These are phyloP conservation scores for Girardinichthys multiradiatus DNA, from an alignment of 2,113 vertebrate species.

Conservation along the genomic window DNA sequence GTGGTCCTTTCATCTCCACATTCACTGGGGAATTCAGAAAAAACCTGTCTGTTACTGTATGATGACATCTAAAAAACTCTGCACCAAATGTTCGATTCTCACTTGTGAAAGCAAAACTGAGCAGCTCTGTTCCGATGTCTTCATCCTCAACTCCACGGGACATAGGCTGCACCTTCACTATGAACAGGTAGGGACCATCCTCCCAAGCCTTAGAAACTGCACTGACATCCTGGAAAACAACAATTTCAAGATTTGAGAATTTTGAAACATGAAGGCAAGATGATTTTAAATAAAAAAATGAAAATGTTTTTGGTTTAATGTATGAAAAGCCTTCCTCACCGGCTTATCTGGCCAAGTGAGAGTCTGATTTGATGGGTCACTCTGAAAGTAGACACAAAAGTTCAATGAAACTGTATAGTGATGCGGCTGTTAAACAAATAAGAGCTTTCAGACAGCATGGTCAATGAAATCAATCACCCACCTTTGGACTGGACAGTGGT, in stretches of 20 bases:
- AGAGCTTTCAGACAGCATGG: not conserved
- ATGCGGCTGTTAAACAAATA: not conserved
- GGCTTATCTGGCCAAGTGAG: constrained; percentile 70
- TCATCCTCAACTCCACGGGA: constrained; percentile 43
- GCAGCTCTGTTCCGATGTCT: constrained; percentile 17
- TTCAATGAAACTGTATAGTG: not conserved
- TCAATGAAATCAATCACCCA: constrained; percentile 30
- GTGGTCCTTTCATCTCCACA: constrained; percentile 91
- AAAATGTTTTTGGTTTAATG: not conserved
- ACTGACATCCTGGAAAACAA: constrained; percentile 75
- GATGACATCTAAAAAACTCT: not conserved
- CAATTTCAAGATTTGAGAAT: too few relatives aligned
- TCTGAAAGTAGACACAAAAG: constrained; percentile 42
- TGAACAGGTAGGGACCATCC: constrained; percentile 94
- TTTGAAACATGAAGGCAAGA: too few relatives aligned
- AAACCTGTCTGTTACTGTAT: rapidly evolving
- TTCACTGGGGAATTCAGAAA: constrained; percentile 79
- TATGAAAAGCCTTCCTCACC: constrained; percentile 46
- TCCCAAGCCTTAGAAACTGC: constrained; percentile 90
- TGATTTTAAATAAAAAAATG: too few relatives aligned
- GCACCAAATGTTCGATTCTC: constrained; percentile 15
- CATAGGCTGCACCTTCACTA: constrained; percentile 82
- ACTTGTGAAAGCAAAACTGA: constrained; percentile 74
- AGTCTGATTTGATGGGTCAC: constrained; percentile 67
- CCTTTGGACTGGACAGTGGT: constrained; percentile 76